Conservation (phyloP, 2,113 vertebrate species). For the Tylochromis polylepis region DNA sequence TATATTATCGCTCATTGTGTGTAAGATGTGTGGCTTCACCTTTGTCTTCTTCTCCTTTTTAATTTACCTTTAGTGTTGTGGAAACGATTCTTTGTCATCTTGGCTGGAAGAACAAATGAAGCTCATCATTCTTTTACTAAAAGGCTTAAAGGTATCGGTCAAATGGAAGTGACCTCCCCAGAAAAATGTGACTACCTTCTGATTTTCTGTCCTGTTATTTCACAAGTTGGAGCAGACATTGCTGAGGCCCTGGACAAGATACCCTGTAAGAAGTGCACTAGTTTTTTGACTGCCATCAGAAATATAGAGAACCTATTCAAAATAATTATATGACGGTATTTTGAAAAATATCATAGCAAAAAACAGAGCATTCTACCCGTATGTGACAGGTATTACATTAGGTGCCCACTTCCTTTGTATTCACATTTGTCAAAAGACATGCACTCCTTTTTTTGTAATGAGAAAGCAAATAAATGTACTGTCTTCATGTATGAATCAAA, state of each 20-base stretch:
- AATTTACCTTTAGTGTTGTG: not conserved
- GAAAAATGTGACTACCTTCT: not conserved
- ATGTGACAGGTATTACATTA: not conserved
- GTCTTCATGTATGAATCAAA: not conserved
- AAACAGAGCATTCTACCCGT: not conserved
- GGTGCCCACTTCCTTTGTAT: not conserved
- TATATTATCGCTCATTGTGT: not conserved
- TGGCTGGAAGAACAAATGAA: not conserved
- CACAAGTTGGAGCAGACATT: slow-evolving; percentile 1
- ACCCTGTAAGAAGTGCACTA: not conserved
- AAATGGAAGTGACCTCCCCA: fast-evolving
- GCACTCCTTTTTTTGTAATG: not conserved
- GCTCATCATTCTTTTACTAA: fast-evolving
- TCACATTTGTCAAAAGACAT: not conserved
- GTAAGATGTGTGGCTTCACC: not conserved
- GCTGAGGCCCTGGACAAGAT: not conserved
- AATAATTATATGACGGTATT: not conserved
- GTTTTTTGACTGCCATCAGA: not conserved
- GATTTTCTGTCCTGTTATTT: slow-evolving; percentile 32
- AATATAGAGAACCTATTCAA: not conserved
- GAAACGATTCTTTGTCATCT: not conserved
- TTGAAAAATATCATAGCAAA: not conserved
- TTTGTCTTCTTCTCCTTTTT: not conserved
- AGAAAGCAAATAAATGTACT: not conserved
- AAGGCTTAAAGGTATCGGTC: fast-evolving